Evolutionary conservation across 2,113 vertebrate genomes (phyloP).

Genomic region (Columbina picui): DNA sequence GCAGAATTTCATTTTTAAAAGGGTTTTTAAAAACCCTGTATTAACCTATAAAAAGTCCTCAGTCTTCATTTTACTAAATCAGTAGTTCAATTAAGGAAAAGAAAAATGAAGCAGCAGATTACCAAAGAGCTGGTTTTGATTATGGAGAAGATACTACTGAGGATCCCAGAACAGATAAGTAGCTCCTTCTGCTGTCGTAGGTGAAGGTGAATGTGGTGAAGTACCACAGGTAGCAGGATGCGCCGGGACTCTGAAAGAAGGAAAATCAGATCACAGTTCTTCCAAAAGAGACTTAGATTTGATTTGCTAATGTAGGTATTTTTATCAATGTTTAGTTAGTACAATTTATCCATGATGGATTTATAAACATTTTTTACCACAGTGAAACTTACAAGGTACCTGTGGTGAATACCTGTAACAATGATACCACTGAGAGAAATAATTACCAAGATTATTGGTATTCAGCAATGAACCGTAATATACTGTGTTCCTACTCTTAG

Average conservation of each 20-base stretch:
- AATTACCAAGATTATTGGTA: not conserved
- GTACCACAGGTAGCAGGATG: constrained; percentile 94
- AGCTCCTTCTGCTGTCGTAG: constrained; percentile 97
- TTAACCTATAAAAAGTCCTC: not conserved
- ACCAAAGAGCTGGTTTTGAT: constrained; percentile 88
- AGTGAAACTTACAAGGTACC: not conserved
- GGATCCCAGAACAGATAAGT: constrained; percentile 96
- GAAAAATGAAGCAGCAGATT: constrained; percentile 15
- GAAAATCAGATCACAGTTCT: not conserved
- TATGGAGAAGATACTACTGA: constrained; percentile 97
- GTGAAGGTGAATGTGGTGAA: constrained; percentile 97
- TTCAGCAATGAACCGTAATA: not conserved
- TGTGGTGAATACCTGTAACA: not conserved
- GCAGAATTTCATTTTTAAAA: not conserved
- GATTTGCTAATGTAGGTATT: not conserved
- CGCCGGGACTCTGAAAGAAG: constrained; percentile 89
- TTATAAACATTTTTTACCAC: not conserved
- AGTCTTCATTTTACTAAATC: not conserved
- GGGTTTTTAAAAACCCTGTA: not conserved
- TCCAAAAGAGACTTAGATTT: not conserved
- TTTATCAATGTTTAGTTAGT: not conserved
- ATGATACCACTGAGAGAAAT: fast-evolving
- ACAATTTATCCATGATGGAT: not conserved
- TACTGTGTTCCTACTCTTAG: not conserved
- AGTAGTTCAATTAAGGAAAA: not conserved